A percentile compares a stretch with the other conserved stretches of the same genome.
Evolutionary conservation across 2,888 invertebrate species (phyloP).

Genomic region (Caenorhabditis auriculariae): DNA sequence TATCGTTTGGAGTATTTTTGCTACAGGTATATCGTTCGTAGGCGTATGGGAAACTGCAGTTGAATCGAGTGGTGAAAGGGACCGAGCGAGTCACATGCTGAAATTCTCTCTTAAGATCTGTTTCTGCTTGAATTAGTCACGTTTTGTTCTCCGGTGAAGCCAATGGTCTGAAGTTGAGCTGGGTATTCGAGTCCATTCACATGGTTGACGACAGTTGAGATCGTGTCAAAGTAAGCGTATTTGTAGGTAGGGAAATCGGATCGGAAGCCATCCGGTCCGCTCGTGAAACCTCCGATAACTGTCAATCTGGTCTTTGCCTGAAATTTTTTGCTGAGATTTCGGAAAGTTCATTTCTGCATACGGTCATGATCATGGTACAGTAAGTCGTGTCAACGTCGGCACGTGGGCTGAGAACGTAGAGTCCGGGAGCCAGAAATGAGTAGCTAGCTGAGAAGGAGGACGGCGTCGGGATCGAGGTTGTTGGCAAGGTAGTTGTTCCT

Average conservation of each 20-base stretch:
- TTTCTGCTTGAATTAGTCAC: background rate
- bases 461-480: slow-evolving; percentile 1
- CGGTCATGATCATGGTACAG: slow-evolving; percentile 28
- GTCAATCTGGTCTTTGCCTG: slow-evolving; percentile 20
- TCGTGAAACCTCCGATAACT: slow-evolving; percentile 34
- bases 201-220: slow-evolving; percentile 22
- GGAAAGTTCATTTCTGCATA: slow-evolving; percentile 7
- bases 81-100: slow-evolving; percentile 29
- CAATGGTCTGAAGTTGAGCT: slow-evolving; percentile 27
- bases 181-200: slow-evolving; percentile 23
- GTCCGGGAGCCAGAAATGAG: slow-evolving; percentile 18
- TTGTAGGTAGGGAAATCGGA: slow-evolving; percentile 31
- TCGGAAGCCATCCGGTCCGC: slow-evolving; percentile 21
- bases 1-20: slow-evolving; percentile 19
- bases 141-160: slow-evolving; percentile 33
- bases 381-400: slow-evolving; percentile 27
- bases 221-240: slow-evolving; percentile 24
- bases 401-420: slow-evolving; percentile 28
- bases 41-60: slow-evolving; percentile 43
- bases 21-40: slow-evolving; percentile 35
- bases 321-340: background rate
- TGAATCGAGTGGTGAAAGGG: slow-evolving; percentile 34
- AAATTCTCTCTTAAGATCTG: background rate
- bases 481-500: slow-evolving; percentile 6
- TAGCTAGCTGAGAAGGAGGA: slow-evolving; percentile 9